A percentile compares a stretch with the other conserved stretches of the same genome.
These are phyloP conservation scores for Odontomyia ornata DNA, from an alignment of 2,888 invertebrate species.

Conservation along the genomic window DNA sequence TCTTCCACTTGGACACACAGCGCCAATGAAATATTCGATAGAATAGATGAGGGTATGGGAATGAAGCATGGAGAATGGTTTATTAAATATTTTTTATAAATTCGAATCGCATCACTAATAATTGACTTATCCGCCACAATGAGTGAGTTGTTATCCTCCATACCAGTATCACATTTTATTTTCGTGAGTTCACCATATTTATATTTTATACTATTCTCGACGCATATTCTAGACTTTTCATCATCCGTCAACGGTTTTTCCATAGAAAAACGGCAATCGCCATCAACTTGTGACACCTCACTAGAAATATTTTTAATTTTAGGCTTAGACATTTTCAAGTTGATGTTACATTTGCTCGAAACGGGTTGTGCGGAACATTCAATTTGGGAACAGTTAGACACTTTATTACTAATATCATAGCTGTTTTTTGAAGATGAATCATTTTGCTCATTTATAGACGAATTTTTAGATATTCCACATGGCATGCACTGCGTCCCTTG, in stretches of 20 bases:
- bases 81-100: conserved; percentile 63
- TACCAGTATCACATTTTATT: no score
- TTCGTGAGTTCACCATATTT: conserved; percentile 39
- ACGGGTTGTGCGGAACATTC: conserved; percentile 48
- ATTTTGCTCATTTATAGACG: no score
- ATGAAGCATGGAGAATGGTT: conserved; percentile 58
- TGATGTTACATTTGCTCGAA: conserved; percentile 39
- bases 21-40: conserved; percentile 60
- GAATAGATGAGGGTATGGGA: conserved; percentile 59
- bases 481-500: conserved; percentile 37
- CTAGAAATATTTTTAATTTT: no score
- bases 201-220: conserved; percentile 56
- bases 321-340: conserved; percentile 12
- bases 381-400: conserved; percentile 48
- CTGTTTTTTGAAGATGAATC: conserved; percentile 47
- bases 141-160: no score
- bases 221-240: conserved; percentile 62
- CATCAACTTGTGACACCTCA: no score
- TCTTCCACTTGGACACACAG: conserved; percentile 54
- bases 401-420: conserved; percentile 48
- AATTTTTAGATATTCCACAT: no score
- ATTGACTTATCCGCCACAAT: no score
- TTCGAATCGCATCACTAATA: conserved; percentile 62
- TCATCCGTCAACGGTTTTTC: conserved; percentile 63
- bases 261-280: conserved; percentile 62